Evolutionary conservation across 1,140 invertebrate genomes (phyloP).

Genomic region (Penaeus vannamei): DNA sequence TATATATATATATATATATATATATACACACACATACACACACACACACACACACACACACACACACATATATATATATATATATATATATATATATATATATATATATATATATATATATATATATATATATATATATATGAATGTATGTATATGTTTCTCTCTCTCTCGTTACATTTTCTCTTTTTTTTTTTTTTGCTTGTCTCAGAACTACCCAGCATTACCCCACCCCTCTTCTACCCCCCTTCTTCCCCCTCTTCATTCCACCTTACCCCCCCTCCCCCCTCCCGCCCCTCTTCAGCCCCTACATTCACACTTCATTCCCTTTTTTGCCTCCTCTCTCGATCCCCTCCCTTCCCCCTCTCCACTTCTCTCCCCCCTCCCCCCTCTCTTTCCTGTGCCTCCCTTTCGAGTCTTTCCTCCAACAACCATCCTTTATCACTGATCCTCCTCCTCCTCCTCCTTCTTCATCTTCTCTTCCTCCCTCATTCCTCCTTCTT

Average conservation of each 20-base stretch:
- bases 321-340: background rate
- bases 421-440: no score
- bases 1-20: constrained; percentile 16
- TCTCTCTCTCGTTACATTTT: background rate
- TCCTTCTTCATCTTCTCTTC: background rate
- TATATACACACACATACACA: constrained; percentile 12
- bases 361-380: background rate
- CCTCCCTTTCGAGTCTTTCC: background rate
- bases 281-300: background rate
- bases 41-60: constrained; percentile 11
- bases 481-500: background rate
- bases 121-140: no score
- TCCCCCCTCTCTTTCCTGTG: background rate
- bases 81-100: no score
- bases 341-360: background rate
- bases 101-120: no score
- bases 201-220: background rate
- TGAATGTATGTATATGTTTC: no score
- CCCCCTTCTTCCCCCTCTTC: background rate
- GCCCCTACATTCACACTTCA: background rate
- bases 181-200: background rate
- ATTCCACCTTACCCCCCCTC: background rate
- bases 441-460: background rate
- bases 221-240: background rate
- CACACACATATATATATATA: background rate